Evolutionary conservation across 2,888 invertebrate species (phyloP).

Genomic region (Autographa pulchrina): DNA sequence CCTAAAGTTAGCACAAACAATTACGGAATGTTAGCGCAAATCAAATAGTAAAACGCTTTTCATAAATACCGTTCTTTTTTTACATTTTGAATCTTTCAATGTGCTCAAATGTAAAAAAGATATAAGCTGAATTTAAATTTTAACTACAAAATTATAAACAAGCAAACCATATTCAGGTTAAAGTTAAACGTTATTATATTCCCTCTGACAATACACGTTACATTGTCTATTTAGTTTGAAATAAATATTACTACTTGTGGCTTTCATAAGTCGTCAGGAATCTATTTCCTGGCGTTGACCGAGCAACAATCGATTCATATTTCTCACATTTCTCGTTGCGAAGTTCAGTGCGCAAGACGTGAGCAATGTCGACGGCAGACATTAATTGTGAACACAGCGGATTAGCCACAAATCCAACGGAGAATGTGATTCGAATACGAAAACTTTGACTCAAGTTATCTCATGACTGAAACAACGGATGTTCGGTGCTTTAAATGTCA

Average conservation of each 20-base stretch:
- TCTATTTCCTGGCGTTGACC: constrained; percentile 34
- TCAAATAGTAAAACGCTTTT: too few relatives aligned
- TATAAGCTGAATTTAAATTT: too few relatives aligned
- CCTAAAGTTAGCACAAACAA: too few relatives aligned
- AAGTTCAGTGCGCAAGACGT: constrained; percentile 17
- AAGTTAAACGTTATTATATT: neutral
- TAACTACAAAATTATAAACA: neutral
- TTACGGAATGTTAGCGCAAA: too few relatives aligned
- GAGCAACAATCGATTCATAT: constrained; percentile 53
- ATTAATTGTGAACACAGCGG: constrained; percentile 12
- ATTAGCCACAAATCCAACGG: neutral
- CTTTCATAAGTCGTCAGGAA: constrained; percentile 27
- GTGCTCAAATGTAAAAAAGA: too few relatives aligned
- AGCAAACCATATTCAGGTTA: neutral
- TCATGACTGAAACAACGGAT: neutral
- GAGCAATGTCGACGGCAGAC: constrained; percentile 2
- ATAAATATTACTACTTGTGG: constrained; percentile 38
- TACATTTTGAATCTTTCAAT: too few relatives aligned
- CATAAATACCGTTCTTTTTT: too few relatives aligned
- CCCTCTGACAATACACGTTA: neutral
- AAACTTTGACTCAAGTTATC: neutral
- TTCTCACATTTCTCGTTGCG: constrained; percentile 38
- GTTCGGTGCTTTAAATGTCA: neutral
- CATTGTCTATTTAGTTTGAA: constrained; percentile 27
- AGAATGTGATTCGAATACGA: neutral